phyloP scores from a whole-genome alignment of 2,113 vertebrate genomes.

The Boleophthalmus pectinirostris region DNA sequence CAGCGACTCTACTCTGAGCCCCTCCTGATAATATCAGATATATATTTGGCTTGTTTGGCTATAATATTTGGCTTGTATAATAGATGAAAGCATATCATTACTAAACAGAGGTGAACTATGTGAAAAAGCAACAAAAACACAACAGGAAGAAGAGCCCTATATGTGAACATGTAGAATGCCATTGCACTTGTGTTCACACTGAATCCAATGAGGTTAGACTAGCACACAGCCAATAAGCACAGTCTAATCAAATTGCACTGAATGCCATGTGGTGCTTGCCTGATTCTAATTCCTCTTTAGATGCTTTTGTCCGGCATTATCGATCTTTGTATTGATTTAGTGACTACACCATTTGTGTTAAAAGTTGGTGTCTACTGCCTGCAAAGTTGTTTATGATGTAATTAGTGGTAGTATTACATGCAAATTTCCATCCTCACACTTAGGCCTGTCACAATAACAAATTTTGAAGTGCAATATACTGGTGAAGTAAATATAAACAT shows the following conservation, averaged over 20 bases:
- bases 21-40: no score
- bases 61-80: background rate
- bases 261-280: conserved; percentile 52
- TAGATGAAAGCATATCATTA: background rate
- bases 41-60: no score
- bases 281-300: conserved; percentile 33
- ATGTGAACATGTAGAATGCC: conserved; percentile 46
- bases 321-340: conserved; percentile 37
- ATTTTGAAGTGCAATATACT: no score
- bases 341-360: conserved; percentile 27
- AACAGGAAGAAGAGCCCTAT: conserved; percentile 31
- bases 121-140: conserved; percentile 41
- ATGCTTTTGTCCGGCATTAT: conserved; percentile 18
- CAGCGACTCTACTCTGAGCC: no score
- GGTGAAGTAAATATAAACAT: no score
- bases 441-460: no score
- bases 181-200: conserved; percentile 43
- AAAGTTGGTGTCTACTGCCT: conserved; percentile 13
- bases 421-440: no score
- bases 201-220: conserved; percentile 62
- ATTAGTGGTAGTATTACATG: background rate
- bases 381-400: background rate
- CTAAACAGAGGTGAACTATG: background rate
- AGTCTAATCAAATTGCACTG: conserved; percentile 61
- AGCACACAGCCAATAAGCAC: conserved; percentile 51